Base-by-base conservation (phyloP, 2,888 invertebrate species). In the Temnothorax ravouxi region DNA sequence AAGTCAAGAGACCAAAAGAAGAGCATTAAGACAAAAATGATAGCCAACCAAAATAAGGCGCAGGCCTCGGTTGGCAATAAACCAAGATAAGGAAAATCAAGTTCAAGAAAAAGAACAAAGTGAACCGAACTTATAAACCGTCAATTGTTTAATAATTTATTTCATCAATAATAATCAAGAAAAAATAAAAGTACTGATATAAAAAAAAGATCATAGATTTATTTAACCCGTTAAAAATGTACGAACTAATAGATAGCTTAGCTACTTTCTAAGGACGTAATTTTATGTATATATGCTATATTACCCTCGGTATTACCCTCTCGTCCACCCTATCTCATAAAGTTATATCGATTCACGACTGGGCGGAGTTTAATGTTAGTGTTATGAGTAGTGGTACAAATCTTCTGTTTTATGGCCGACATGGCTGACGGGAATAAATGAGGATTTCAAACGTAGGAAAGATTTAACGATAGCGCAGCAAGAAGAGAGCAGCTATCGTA, bases 321-420 rank as follows among this genome's bases (percentile, higher is more conserved):
- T 61, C 50, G 69, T 66, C 52, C 67, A 56, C 52, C 67, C 50
- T 59, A 81, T 84, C 84, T 84, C 84, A 56, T 84, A 84, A 81
- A 86, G 54, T 52, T 71, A 76, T 81, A 81, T 84, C 81, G 84
- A 71, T 64, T 84, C 64, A 75, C 56, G 59, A 41, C 21, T 47
- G 47, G 59, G 44, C 66, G 81, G 66, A 56, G 74, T 56, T 67
- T 82, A 84, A 84, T 74, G 81, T 52, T 61, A 50, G 44, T 59
- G 74, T 82, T 84, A 82, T 66, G 47, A 61, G 59, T 44, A 75
- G 66, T 21, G 50, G 61, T 82, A 67, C 82, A 82, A 84, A 84
- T 84, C 82, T 84, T 69, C 41, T 66, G 74, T 84, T 84, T 84
- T 84, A 84, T 44, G 56, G 44, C 38, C 80, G 80, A 69, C 62